Evolutionary conservation across 1,140 invertebrate genomes (phyloP), one percentile per base, ranked within the genome.

Genomic region (Camponotus pennsylvanicus): DNA sequence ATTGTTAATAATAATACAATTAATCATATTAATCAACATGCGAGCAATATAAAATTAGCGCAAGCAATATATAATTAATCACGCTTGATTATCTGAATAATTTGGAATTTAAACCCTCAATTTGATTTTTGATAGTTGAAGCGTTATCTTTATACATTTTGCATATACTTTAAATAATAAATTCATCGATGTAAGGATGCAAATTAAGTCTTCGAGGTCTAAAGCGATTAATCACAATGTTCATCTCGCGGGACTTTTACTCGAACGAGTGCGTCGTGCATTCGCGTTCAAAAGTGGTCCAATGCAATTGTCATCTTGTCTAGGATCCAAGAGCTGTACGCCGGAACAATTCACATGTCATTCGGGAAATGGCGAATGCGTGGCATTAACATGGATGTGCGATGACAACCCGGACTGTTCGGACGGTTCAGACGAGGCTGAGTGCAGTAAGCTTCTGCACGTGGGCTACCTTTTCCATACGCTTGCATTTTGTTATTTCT

Each of bases 321-420:
- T 96, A 98, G 97, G 97, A 94, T 95, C 96, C 93, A 97, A 97
- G 95, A 97, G 97, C 88, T 98, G 98, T 96, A 97, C 97, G 61
- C 96, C 97, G n/a, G 98, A 98, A 92, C 97, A 98, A 94, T 98
- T 98, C 95, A 97, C 97, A 13, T 99, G 98, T 94, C 96, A 97
- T 88, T 97, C 96, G 52, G 96, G 96, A 86, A 96, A 96, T 77
- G 97, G 97, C 66, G 97, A 98, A 95, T 99, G 98, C 94, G 97
- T 99, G 84, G 97, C 98, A 75, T 96, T 98, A 89, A 97, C 97
- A 55, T 99, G 98, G 98, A 98, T 98, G 96, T 99, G 98, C 94
- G 98, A 99, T 95, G 97, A 97, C 93, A 97, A 97, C 93, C 94
- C 96, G 45, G 98, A 99, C 96, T 99, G 98, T 96, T 96, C 96